A percentile compares a stretch with the other conserved stretches of the same genome.
Conservation (phyloP, 2,888 invertebrate species). For the Cephus runcator region DNA sequence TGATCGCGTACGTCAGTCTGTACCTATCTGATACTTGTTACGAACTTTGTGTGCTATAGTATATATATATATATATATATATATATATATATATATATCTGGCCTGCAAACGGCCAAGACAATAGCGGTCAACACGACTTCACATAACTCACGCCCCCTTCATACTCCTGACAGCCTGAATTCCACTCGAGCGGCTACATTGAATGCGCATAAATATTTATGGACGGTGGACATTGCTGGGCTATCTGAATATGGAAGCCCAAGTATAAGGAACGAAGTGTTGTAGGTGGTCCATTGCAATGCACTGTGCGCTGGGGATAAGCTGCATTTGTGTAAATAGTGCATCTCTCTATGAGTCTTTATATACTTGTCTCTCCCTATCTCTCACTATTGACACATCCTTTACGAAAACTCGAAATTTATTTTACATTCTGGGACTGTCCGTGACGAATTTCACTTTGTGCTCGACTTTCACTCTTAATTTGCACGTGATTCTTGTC, state of each 20-base stretch:
- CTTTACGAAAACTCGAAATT: not conserved
- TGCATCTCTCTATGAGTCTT: not conserved
- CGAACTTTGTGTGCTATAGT: not conserved
- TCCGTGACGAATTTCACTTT: not conserved
- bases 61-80: slow-evolving; percentile 1
- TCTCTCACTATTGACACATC: not conserved
- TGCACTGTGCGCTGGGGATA: not conserved
- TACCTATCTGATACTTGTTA: not conserved
- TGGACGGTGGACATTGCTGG: slow-evolving; percentile 20
- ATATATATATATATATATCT: slow-evolving; percentile 3
- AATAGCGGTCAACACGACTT: slow-evolving; percentile 21
- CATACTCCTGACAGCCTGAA: slow-evolving; percentile 19
- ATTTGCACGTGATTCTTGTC: not conserved
- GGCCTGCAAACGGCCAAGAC: slow-evolving; percentile 18
- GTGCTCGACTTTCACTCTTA: not conserved
- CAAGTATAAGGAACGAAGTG: slow-evolving; percentile 12
- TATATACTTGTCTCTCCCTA: not conserved
- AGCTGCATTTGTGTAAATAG: slow-evolving; percentile 2
- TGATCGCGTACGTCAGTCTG: not conserved
- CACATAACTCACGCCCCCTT: slow-evolving; percentile 20
- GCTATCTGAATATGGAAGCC: slow-evolving; percentile 22
- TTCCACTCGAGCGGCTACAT: slow-evolving; percentile 17
- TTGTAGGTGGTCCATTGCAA: not conserved
- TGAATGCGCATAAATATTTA: slow-evolving; percentile 23
- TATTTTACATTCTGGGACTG: not conserved